Percentiles rank a stretch among this genome's conserved stretches.
These are phyloP conservation scores for Sycobia sp. DNA, from an alignment of 1,140 invertebrate species.

Conservation along the genomic window DNA sequence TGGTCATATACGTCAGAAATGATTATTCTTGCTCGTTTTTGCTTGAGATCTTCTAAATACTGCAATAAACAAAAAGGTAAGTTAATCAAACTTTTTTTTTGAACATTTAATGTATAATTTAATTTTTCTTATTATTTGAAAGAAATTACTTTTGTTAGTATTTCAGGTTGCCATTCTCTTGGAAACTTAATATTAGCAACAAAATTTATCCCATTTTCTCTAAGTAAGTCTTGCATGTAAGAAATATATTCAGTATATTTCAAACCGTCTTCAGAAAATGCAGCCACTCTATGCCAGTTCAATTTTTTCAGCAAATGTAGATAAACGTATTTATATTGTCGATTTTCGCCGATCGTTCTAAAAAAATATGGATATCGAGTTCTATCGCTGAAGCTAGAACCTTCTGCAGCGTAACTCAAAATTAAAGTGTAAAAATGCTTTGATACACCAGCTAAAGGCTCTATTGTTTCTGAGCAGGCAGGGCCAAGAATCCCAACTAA, in stretches of 20 bases:
- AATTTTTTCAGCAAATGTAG: conserved; percentile 69
- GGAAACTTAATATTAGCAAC: conserved; percentile 76
- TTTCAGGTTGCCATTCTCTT: conserved; percentile 55
- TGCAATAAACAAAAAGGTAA: conserved; percentile 45
- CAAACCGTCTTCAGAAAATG: conserved; percentile 79
- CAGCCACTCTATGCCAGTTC: conserved; percentile 74
- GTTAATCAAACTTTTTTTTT: not conserved
- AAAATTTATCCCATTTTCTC: conserved; percentile 69
- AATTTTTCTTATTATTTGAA: too few species aligned
- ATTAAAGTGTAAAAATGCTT: conserved; percentile 78
- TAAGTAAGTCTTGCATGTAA: conserved; percentile 70
- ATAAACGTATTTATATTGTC: conserved; percentile 76
- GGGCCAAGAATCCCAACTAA: conserved; percentile 80
- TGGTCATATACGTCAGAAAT: conserved; percentile 79
- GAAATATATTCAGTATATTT: conserved; percentile 82
- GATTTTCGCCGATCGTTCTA: conserved; percentile 81
- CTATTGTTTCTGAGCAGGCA: conserved; percentile 83
- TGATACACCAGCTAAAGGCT: conserved; percentile 80
- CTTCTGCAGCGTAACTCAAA: conserved; percentile 83
- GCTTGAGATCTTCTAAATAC: conserved; percentile 74
- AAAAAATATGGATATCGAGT: conserved; percentile 82
- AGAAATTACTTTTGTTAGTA: conserved; percentile 60
- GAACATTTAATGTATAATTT: too few species aligned
- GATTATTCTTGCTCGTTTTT: conserved; percentile 72
- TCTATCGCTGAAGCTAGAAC: conserved; percentile 72